Percentiles rank a stretch among this genome's conserved stretches.
These are phyloP conservation scores for Caranx ignobilis DNA, from an alignment of 2,113 vertebrate species.

Conservation along the genomic window DNA sequence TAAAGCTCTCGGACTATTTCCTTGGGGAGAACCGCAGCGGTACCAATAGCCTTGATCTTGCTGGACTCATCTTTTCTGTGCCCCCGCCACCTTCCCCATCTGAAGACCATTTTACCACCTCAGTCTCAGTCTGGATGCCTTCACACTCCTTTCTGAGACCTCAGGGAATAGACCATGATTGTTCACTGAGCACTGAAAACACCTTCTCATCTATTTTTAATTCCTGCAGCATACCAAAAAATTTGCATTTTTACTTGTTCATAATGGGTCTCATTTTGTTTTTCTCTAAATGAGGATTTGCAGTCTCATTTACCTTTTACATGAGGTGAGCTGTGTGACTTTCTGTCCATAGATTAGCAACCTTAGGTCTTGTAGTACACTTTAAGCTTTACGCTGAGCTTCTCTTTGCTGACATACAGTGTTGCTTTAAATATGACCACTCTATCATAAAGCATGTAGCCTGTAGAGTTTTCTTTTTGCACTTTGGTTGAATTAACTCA, in stretches of 20 bases:
- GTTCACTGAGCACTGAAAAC: conserved; percentile 3
- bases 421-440: no score
- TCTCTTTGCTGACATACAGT: not conserved
- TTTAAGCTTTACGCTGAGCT: not conserved
- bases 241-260: not conserved
- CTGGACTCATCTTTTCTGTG: not conserved
- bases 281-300: conserved; percentile 5
- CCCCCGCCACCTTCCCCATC: not conserved
- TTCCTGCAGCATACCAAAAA: not conserved
- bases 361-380: not conserved
- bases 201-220: not conserved
- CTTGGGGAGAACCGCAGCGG: not conserved
- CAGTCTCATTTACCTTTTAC: not conserved
- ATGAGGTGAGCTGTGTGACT: not conserved
- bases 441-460: no score
- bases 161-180: not conserved
- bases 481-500: not conserved
- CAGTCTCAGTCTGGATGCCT: not conserved
- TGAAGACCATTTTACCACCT: not conserved
- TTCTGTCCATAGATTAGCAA: not conserved
- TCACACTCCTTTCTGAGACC: conserved; percentile 7
- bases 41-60: not conserved
- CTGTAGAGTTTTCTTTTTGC: no score
- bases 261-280: not conserved
- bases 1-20: conserved; percentile 19